Evolutionary conservation across 2,797 vertebrate species (phyloP).

Genomic region (Sciurus vulgaris): DNA sequence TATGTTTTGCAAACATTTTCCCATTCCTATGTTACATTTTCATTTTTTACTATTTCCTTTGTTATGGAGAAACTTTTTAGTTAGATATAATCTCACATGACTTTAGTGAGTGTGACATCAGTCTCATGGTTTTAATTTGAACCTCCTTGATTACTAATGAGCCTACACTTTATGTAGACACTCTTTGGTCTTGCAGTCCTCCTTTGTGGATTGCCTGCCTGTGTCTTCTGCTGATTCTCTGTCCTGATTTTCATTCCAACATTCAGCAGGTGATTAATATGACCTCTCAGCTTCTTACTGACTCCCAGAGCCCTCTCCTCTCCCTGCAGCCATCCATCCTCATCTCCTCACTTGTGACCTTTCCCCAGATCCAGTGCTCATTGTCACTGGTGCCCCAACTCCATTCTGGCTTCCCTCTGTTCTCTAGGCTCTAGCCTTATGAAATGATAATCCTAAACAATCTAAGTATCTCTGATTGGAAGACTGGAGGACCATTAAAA

Average conservation of each 20-base stretch:
- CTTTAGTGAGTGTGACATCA: too few species aligned
- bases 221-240: neutral
- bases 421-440: neutral
- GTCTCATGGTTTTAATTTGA: too few species aligned
- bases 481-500: neutral
- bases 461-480: neutral
- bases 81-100: too few species aligned
- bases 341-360: neutral
- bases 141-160: too few species aligned
- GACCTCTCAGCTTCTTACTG: neutral
- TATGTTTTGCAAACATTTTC: too few species aligned
- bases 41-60: neutral
- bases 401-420: neutral
- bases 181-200: neutral
- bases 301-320: neutral
- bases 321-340: too few species aligned
- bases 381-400: neutral
- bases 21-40: too few species aligned
- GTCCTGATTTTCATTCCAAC: neutral
- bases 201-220: neutral
- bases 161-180: too few species aligned
- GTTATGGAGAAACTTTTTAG: too few species aligned
- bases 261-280: too few species aligned
- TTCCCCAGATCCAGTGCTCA: neutral
- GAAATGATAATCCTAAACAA: neutral